Evolutionary conservation across 2,888 invertebrate species (phyloP).

Genomic region (Anorthoa munda): DNA sequence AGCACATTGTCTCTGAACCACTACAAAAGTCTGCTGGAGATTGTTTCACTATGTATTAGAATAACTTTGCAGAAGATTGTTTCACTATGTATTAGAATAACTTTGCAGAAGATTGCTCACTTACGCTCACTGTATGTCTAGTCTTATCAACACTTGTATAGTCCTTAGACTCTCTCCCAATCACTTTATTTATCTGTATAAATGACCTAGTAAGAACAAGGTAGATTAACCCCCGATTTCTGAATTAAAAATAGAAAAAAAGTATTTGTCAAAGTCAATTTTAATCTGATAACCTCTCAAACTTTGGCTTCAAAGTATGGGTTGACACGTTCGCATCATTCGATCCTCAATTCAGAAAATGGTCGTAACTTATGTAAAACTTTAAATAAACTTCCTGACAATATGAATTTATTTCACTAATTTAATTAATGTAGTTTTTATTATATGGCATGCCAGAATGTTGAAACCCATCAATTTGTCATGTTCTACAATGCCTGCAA

Average conservation of each 20-base stretch:
- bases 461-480: no score
- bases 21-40: constrained; percentile 15
- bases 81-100: no score
- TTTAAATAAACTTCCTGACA: not conserved
- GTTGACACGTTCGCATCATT: no score
- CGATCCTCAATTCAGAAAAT: no score
- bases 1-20: constrained; percentile 70
- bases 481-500: no score
- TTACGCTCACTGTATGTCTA: constrained; percentile 19
- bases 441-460: no score
- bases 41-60: not conserved
- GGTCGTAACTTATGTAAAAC: not conserved
- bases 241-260: not conserved
- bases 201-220: not conserved
- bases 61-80: not conserved
- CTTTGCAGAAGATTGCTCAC: constrained; percentile 15
- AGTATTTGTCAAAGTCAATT: no score
- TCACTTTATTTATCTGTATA: not conserved
- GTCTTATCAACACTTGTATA: not conserved
- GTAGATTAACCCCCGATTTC: not conserved
- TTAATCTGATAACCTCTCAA: no score
- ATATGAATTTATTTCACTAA: no score
- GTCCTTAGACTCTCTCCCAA: not conserved
- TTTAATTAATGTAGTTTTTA: no score
- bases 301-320: no score